Evolutionary conservation across 2,888 invertebrate genomes (phyloP).

Genomic region (Ophion ellenae): DNA sequence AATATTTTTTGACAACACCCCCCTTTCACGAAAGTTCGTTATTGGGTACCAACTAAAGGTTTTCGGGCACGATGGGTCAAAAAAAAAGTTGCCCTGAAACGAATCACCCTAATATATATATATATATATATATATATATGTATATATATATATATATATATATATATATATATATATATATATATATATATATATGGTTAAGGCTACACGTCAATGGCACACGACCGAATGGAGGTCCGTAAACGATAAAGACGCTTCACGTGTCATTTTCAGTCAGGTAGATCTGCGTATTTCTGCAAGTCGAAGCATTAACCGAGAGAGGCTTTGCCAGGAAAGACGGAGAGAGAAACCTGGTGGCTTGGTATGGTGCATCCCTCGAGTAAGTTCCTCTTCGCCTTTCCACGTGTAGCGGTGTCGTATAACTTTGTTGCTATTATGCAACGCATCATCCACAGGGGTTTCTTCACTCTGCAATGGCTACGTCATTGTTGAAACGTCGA

Average conservation of each 20-base stretch:
- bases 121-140: too few relatives aligned
- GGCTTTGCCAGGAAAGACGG: slow-evolving; percentile 2
- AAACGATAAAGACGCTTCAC: slow-evolving; percentile 39
- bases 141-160: too few relatives aligned
- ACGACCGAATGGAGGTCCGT: slow-evolving; percentile 39
- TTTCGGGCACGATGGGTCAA: too few relatives aligned
- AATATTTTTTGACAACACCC: too few relatives aligned
- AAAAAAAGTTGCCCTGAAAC: too few relatives aligned
- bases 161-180: too few relatives aligned
- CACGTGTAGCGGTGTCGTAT: neutral
- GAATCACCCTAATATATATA: too few relatives aligned
- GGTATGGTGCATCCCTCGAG: slow-evolving; percentile 10
- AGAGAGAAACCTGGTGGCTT: neutral
- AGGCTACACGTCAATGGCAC: slow-evolving; percentile 23
- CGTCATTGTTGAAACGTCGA: slow-evolving; percentile 35
- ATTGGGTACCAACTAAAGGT: too few relatives aligned
- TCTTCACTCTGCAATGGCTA: slow-evolving; percentile 12
- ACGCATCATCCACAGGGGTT: slow-evolving; percentile 32
- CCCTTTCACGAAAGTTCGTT: too few relatives aligned
- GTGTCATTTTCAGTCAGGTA: slow-evolving; percentile 12
- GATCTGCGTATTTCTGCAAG: slow-evolving; percentile 32
- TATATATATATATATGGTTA: neutral
- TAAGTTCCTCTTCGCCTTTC: slow-evolving; percentile 28
- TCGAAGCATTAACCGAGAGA: slow-evolving; percentile 4
- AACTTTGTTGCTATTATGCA: slow-evolving; percentile 34